These are phyloP conservation scores for Ennomos fuscantarius DNA, from an alignment of 2,888 invertebrate species.

Conservation along the genomic window DNA sequence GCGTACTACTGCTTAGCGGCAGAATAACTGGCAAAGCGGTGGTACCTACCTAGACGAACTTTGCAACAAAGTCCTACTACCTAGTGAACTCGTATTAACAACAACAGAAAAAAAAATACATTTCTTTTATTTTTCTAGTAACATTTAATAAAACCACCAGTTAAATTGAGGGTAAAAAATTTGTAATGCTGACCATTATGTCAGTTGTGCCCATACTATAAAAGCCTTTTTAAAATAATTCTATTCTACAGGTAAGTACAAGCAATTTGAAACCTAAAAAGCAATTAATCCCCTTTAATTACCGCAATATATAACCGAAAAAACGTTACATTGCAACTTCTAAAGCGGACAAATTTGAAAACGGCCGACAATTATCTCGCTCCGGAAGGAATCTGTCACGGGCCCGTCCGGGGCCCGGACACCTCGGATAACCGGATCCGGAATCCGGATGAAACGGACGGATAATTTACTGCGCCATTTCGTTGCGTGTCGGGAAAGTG, in stretches of 20 bases:
- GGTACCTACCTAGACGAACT: too few relatives aligned
- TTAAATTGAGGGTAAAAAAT: too few relatives aligned
- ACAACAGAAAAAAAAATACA: too few relatives aligned
- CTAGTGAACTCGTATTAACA: too few relatives aligned
- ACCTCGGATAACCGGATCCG: slow-evolving; percentile 52
- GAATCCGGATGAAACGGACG: slow-evolving; percentile 51
- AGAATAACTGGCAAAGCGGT: too few relatives aligned
- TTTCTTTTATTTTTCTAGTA: too few relatives aligned
- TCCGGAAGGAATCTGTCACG: slow-evolving; percentile 58
- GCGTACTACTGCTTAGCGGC: too few relatives aligned
- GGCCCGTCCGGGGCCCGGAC: slow-evolving; percentile 47
- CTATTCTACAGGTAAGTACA: neutral
- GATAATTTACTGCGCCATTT: slow-evolving; percentile 54
- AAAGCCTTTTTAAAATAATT: too few relatives aligned
- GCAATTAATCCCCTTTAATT: slow-evolving; percentile 26
- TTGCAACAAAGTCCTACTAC: too few relatives aligned
- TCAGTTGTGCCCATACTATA: too few relatives aligned
- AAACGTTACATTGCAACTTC: slow-evolving; percentile 32
- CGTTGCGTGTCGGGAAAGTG: slow-evolving; percentile 32
- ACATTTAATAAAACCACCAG: too few relatives aligned
- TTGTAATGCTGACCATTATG: too few relatives aligned
- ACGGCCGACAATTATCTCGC: slow-evolving; percentile 54
- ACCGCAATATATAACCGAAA: slow-evolving; percentile 39
- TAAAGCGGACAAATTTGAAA: slow-evolving; percentile 55
- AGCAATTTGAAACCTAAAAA: slow-evolving; percentile 27